Evolutionary conservation across 1,140 invertebrate genomes (phyloP), one percentile per base, ranked within the genome.

Genomic region (Arion vulgaris): DNA sequence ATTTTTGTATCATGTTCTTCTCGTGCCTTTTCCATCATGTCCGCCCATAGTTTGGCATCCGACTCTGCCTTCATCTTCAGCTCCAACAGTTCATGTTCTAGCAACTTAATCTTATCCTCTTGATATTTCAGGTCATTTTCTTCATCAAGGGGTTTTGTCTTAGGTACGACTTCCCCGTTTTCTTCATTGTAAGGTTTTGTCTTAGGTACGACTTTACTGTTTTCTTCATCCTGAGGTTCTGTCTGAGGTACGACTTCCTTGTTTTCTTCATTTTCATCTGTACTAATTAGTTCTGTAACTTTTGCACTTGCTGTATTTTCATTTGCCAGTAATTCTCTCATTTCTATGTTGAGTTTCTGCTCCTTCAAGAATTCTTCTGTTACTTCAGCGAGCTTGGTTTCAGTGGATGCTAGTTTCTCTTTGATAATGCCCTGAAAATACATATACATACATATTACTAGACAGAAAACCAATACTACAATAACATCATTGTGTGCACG

Each of bases 291-390:
- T 23, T 15, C 23, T 57, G 53, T 11, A 19, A 41, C 28, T 36
- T 45, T 34, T 69, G 38, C 39, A 32, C 26, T 9, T 1, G 77
- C 28, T 26, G 66, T 49, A 17, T 83, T 38, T 19, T 74, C 69
- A 45, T 83, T 39, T 26, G 72, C 83, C 83, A 76, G 32, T 34
- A 78, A 39, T 19, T 86, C 49, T 57, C 86, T 73, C 57, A 87
- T 72, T 51, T 85, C 79, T 15, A n/a, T 15, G 19, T 34, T 39
- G 7, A 73, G 72, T n/a, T 87, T 53, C 45, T 82, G 49, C 26
- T 80, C 62, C 41, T 79, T 79, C 41, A 85, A 39, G 32, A 84
- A 49, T 32, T 85, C 57, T 38, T 39, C 28, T 36, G 86, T 83
- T 57, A 82, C 28, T 74, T 83, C 84, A 62, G 81, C 26, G 9